These are phyloP conservation scores for Apodemus agrarius DNA, from an alignment of 2,797 vertebrate species.

Conservation along the genomic window DNA sequence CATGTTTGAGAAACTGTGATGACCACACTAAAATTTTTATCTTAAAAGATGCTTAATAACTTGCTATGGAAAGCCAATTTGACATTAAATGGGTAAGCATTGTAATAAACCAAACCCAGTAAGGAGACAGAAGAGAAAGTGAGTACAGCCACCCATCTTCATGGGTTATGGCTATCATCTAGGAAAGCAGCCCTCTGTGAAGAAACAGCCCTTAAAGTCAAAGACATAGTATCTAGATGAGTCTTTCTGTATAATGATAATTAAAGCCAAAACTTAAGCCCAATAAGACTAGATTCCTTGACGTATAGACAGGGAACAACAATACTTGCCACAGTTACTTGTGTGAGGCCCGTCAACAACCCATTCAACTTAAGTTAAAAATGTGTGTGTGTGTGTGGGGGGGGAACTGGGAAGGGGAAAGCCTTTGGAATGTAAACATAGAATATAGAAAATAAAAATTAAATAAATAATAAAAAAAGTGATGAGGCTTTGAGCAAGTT, in stretches of 20 bases:
- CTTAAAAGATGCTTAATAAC: neutral
- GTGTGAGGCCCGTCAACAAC: neutral
- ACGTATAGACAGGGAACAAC: neutral
- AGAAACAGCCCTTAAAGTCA: neutral
- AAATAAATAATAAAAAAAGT: no score
- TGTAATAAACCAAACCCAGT: neutral
- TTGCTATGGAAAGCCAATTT: neutral
- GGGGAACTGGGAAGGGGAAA: no score
- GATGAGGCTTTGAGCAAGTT: neutral
- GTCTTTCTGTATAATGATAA: neutral
- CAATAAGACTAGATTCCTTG: neutral
- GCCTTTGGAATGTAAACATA: no score
- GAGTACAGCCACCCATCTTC: neutral
- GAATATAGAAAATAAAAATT: no score
- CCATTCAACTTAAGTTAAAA: neutral
- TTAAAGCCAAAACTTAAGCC: neutral
- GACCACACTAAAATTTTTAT: neutral
- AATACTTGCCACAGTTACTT: neutral
- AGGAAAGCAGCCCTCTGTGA: neutral
- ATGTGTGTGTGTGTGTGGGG: no score
- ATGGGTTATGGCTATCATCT: neutral
- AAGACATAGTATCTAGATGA: neutral
- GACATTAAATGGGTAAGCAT: neutral
- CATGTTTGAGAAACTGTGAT: neutral
- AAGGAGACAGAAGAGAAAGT: neutral